Evolutionary conservation across 2,113 vertebrate species (phyloP), one percentile per base, ranked within the genome.

Genomic region (Eublepharis macularius): DNA sequence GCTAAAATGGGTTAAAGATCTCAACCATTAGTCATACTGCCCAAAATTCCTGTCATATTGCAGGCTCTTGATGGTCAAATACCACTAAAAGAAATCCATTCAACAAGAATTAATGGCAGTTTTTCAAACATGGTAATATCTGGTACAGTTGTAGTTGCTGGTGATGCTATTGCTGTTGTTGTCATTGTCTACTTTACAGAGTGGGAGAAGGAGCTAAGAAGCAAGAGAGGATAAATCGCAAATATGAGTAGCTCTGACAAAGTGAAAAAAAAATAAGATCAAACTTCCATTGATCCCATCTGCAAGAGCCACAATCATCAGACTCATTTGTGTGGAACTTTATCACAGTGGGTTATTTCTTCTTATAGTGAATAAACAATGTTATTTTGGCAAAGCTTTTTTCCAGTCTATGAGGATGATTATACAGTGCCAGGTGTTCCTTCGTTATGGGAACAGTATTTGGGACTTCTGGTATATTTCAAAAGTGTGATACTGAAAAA

Each of bases 101-200:
- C 65, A 21, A 66, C 54, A 85, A 77, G 54, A 29, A 63, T 69
- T 34, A 69, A 80, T 79, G 69, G 41, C 2, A 26, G 70, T 47
- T 57, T 57, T 84, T 87, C 21, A 66, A 51, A 24, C 36, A 14
- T 54, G 82, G 65, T 49, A 80, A 80, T 80, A 77, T 86, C 80
- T 45, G 36, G 76, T 89, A 82, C 85, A 63, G 51, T 82, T 92
- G 85, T 79, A 80, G 86, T n/a, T n/a, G n/a, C n/a, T n/a, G n/a
- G n/a, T n/a, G n/a, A n/a, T n/a, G n/a, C n/a, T n/a, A n/a, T n/a
- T n/a, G n/a, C n/a, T n/a, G n/a, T n/a, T n/a, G n/a, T n/a, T n/a
- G n/a, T n/a, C n/a, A n/a, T n/a, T n/a, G n/a, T n/a, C n/a, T n/a
- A n/a, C n/a, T n/a, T n/a, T n/a, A n/a, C n/a, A n/a, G n/a, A n/a